phyloP scores from a whole-genome alignment of 2,888 invertebrate species.

The Neuroscelio doddi region DNA sequence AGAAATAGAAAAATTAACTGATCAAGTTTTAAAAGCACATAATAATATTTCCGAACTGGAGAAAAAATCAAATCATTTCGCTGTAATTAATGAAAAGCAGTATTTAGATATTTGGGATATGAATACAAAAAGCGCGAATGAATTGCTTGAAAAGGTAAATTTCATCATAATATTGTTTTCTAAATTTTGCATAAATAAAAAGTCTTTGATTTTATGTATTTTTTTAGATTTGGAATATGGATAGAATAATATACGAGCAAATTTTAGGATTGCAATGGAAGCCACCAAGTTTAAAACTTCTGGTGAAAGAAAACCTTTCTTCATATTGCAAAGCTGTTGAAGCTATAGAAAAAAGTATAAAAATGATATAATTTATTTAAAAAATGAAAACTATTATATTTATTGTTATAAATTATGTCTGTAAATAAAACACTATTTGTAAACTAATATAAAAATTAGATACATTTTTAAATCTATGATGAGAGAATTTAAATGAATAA shows the following conservation, averaged over 20 bases:
- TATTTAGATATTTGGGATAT: slow-evolving; percentile 78
- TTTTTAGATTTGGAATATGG: no score
- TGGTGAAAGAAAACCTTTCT: slow-evolving; percentile 71
- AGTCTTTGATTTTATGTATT: no score
- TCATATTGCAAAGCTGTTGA: slow-evolving; percentile 68
- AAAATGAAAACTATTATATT: background rate
- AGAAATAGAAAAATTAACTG: slow-evolving; percentile 80
- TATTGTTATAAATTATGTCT: no score
- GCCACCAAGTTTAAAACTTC: slow-evolving; percentile 69
- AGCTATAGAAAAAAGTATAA: slow-evolving; percentile 55
- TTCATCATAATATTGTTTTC: no score
- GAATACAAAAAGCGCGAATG: slow-evolving; percentile 74
- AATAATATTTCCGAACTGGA: slow-evolving; percentile 80
- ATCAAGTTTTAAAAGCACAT: slow-evolving; percentile 80
- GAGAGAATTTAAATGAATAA: no score
- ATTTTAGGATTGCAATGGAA: slow-evolving; percentile 74
- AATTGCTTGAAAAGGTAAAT: slow-evolving; percentile 73
- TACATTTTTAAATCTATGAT: no score
- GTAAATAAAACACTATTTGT: no score
- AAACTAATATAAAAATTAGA: no score
- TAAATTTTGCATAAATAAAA: background rate
- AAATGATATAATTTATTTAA: slow-evolving; percentile 3
- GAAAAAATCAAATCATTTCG: slow-evolving; percentile 80
- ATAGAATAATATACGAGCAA: no score
- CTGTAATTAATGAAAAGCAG: slow-evolving; percentile 78